phyloP scores from a whole-genome alignment of 2,888 invertebrate species.

The Apamea anceps region DNA sequence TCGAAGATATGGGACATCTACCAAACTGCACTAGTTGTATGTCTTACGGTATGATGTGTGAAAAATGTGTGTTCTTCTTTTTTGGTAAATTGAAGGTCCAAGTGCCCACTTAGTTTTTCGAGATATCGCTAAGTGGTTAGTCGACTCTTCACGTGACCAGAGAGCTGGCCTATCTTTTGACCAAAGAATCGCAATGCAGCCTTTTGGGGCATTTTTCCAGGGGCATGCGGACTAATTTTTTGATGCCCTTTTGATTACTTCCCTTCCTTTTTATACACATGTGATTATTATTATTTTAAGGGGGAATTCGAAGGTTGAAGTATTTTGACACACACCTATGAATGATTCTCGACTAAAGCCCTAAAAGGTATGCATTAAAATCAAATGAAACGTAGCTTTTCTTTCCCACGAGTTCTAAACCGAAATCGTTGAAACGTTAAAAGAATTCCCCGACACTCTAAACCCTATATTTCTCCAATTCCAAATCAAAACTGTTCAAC shows the following conservation, averaged over 20 bases:
- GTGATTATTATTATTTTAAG: too few species aligned
- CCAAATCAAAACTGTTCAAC: constrained; percentile 47
- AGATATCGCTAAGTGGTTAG: background rate
- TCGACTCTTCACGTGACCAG: background rate
- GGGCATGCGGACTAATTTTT: background rate
- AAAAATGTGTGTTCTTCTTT: background rate
- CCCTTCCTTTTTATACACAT: background rate
- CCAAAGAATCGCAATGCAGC: background rate
- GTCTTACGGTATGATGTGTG: background rate
- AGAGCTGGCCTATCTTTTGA: background rate
- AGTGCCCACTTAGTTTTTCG: background rate
- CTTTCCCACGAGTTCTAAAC: constrained; percentile 20
- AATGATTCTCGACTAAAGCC: background rate
- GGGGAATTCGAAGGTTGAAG: background rate
- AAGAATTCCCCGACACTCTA: constrained; percentile 37
- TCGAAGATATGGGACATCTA: too few species aligned
- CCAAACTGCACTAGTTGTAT: background rate
- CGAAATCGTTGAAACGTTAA: constrained; percentile 29
- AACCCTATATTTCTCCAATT: constrained; percentile 45
- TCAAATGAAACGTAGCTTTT: constrained; percentile 10
- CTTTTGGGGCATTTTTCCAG: background rate
- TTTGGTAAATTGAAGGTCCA: too few species aligned
- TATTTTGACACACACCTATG: background rate
- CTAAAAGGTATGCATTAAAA: constrained; percentile 3
- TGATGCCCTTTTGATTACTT: background rate